phyloP scores from a whole-genome alignment of 1,140 invertebrate species.

The Sinonovacula constricta region DNA sequence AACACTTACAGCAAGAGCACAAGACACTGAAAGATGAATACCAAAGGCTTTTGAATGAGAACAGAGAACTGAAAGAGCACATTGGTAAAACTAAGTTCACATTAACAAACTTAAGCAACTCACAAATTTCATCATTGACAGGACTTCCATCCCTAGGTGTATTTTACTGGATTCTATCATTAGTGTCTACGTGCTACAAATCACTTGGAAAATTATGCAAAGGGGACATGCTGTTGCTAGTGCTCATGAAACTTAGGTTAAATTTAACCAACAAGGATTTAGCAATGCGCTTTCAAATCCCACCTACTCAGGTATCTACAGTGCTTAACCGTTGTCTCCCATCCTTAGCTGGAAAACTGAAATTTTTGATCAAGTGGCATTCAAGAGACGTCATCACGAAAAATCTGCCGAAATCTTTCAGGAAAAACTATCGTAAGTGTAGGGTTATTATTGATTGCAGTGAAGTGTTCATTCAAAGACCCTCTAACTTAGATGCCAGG shows the following conservation, averaged over 20 bases:
- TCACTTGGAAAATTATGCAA: background rate
- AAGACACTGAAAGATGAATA: background rate
- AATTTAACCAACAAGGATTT: background rate
- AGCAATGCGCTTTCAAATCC: background rate
- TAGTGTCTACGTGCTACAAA: background rate
- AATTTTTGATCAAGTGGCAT: background rate
- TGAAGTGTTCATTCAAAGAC: background rate
- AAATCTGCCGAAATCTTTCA: background rate
- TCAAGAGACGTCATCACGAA: background rate
- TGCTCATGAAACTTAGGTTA: conserved; percentile 2
- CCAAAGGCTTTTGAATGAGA: conserved; percentile 4
- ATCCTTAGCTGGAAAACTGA: background rate
- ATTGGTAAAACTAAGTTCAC: background rate
- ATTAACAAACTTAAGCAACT: background rate
- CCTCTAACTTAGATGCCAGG: background rate
- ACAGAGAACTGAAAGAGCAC: background rate
- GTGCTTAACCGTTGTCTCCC: background rate
- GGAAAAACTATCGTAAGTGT: background rate
- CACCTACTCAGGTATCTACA: background rate
- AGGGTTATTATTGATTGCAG: background rate
- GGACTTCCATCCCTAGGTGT: background rate
- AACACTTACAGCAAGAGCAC: background rate
- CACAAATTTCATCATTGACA: background rate
- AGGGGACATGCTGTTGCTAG: background rate
- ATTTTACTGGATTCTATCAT: background rate